These are phyloP conservation scores for Tympanoctomys barrerae DNA, from an alignment of 2,797 vertebrate genomes.

Conservation along the genomic window DNA sequence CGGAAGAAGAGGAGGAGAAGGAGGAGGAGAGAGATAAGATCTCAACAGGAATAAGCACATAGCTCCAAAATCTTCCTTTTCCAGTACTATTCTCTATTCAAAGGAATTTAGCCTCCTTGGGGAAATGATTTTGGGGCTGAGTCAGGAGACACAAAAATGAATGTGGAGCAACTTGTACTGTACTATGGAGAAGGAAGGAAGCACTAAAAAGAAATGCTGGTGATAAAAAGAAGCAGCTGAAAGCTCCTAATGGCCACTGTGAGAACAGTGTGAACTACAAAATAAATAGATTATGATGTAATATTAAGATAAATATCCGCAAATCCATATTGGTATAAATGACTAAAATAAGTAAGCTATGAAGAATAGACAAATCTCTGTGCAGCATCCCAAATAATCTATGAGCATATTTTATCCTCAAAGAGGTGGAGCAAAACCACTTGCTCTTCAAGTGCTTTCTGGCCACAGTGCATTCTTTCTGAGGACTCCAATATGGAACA, in stretches of 20 bases:
- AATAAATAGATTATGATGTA: not conserved
- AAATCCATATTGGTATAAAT: not conserved
- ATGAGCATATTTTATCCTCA: not conserved
- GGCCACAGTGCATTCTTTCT: not conserved
- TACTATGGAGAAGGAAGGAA: not conserved
- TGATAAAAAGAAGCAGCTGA: not conserved
- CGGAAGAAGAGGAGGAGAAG: too few relatives aligned
- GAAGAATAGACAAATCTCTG: not conserved
- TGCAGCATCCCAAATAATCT: not conserved
- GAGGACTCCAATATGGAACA: not conserved
- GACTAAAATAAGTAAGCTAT: conserved; percentile 7
- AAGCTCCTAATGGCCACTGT: not conserved
- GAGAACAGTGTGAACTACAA: not conserved
- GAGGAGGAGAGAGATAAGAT: not conserved
- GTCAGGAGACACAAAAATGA: not conserved
- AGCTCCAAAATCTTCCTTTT: not conserved
- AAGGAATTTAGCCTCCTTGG: not conserved
- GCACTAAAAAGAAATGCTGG: not conserved
- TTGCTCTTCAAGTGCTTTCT: not conserved
- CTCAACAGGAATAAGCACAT: not conserved
- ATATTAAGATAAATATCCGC: conserved; percentile 20
- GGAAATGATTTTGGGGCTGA: not conserved
- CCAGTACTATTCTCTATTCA: not conserved
- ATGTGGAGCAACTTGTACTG: not conserved
- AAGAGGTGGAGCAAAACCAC: not conserved